Evolutionary conservation across 2,797 vertebrate species (phyloP).

Genomic region (Cirrhinus mrigala): DNA sequence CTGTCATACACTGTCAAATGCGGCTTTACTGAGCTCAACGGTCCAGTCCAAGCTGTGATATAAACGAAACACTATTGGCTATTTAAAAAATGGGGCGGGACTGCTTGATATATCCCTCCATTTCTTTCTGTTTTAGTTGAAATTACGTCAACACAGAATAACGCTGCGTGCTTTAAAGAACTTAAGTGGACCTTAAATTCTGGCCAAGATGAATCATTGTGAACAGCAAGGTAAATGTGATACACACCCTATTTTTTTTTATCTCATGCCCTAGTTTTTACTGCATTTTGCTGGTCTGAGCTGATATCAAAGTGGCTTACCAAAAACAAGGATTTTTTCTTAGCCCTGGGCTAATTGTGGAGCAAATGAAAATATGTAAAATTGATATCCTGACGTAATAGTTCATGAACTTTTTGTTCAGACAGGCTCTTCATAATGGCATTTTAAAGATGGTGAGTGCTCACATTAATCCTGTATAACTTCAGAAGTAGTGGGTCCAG

Average conservation of each 20-base stretch:
- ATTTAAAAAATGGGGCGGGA: too few species aligned
- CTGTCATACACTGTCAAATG: too few species aligned
- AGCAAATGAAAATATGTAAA: background rate
- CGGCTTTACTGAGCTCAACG: too few species aligned
- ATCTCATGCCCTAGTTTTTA: background rate
- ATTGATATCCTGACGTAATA: background rate
- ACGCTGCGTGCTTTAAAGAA: too few species aligned
- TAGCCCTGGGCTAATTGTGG: background rate
- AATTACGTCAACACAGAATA: too few species aligned
- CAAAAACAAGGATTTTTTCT: background rate
- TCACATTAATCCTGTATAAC: slow-evolving; percentile 10
- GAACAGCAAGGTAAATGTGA: background rate
- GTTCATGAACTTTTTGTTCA: slow-evolving; percentile 8
- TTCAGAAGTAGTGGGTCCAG: background rate
- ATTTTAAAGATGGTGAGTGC: slow-evolving; percentile 19
- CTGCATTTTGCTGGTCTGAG: background rate
- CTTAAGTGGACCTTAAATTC: too few species aligned
- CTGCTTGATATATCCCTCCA: too few species aligned
- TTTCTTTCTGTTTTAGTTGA: too few species aligned
- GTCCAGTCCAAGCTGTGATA: too few species aligned
- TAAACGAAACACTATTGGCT: too few species aligned
- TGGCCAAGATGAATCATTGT: too few species aligned
- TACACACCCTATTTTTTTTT: background rate
- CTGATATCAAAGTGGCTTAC: background rate
- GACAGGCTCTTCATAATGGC: background rate